Evolutionary conservation across 2,113 vertebrate genomes (phyloP).

Genomic region (Lampris incognitus): DNA sequence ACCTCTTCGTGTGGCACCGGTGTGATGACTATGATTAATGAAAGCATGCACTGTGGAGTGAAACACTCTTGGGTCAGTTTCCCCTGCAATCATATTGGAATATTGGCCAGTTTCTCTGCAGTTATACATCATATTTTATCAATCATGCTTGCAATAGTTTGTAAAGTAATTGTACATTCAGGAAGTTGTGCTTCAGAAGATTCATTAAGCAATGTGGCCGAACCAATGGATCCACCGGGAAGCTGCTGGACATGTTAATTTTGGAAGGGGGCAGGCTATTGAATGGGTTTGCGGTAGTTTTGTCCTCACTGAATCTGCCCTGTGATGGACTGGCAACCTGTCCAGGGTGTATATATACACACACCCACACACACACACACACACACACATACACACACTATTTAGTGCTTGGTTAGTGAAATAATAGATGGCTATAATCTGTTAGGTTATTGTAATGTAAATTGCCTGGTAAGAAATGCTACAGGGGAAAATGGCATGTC

Average conservation of each 20-base stretch:
- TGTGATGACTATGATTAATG: conserved; percentile 30
- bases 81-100: conserved; percentile 15
- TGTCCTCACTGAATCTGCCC: too few relatives aligned
- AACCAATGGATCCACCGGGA: background rate
- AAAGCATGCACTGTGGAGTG: background rate
- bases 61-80: conserved; percentile 14
- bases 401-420: conserved; percentile 44
- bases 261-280: background rate
- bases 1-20: conserved; percentile 1
- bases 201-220: background rate
- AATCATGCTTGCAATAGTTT: background rate
- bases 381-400: conserved; percentile 26
- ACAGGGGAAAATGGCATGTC: conserved; percentile 39
- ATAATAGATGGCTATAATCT: conserved; percentile 61
- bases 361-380: conserved; percentile 43
- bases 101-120: conserved; percentile 1
- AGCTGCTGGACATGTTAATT: background rate
- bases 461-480: conserved; percentile 43
- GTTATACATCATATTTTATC: conserved; percentile 14
- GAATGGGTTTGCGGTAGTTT: too few relatives aligned
- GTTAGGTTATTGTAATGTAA: conserved; percentile 66
- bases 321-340: background rate
- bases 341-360: conserved; percentile 45
- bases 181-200: background rate
- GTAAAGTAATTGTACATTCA: background rate